Evolutionary conservation across 2,888 invertebrate species (phyloP).

Genomic region (Thyatira batis): DNA sequence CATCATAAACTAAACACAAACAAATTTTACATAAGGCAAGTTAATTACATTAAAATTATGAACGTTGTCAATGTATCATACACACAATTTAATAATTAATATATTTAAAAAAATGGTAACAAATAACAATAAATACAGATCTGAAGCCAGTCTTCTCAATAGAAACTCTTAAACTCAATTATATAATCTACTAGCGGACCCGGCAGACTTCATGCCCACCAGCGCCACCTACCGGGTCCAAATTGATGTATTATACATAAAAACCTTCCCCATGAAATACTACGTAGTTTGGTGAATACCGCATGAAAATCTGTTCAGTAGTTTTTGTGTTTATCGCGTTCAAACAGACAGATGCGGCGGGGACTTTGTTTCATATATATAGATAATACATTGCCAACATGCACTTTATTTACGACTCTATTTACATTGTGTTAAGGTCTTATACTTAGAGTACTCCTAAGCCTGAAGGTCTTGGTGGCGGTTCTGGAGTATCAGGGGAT

Average conservation of each 20-base stretch:
- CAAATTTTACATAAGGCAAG: conserved; percentile 5
- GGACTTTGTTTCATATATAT: too few species aligned
- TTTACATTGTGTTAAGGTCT: conserved; percentile 7
- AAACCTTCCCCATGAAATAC: too few species aligned
- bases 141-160: conserved; percentile 15
- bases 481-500: conserved; percentile 73
- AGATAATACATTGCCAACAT: conserved; percentile 72
- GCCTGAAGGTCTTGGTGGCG: conserved; percentile 68
- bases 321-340: too few species aligned
- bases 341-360: too few species aligned
- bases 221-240: too few species aligned
- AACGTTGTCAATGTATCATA: conserved; percentile 67
- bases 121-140: conserved; percentile 25
- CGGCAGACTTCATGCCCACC: too few species aligned
- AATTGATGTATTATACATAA: too few species aligned
- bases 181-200: too few species aligned
- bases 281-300: too few species aligned
- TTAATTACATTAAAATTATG: conserved; percentile 21
- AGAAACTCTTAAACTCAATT: conserved; percentile 9
- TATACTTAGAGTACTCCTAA: conserved; percentile 57
- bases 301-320: too few species aligned
- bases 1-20: neutral
- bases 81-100: too few species aligned
- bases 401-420: conserved; percentile 31
- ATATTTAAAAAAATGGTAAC: conserved; percentile 25